A percentile compares a stretch with the other conserved stretches of the same genome.
Evolutionary conservation across 2,888 invertebrate species (phyloP).

Genomic region (Asteroscopus sphinx): DNA sequence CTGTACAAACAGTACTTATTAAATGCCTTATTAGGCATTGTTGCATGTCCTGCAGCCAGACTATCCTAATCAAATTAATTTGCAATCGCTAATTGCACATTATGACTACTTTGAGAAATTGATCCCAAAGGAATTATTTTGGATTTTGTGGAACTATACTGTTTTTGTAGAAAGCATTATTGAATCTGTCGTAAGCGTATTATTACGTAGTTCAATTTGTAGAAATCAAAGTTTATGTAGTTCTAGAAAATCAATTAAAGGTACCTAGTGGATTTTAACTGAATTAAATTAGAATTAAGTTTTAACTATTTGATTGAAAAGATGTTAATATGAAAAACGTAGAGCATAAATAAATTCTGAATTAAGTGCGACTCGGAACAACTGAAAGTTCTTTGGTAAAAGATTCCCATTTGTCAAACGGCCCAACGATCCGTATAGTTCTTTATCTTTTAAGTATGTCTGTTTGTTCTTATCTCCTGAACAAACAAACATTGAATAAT

Average conservation of each 20-base stretch:
- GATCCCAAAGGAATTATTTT: constrained; percentile 16
- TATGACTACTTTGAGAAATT: constrained; percentile 16
- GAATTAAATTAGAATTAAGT: background rate
- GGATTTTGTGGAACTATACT: background rate
- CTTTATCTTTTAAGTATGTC: constrained; percentile 39
- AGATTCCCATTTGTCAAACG: constrained; percentile 37
- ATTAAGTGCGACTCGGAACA: constrained; percentile 7
- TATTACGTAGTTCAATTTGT: too few species aligned
- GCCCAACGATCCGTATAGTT: constrained; percentile 19
- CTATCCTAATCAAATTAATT: background rate
- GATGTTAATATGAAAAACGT: too few species aligned
- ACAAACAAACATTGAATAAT: constrained; percentile 63
- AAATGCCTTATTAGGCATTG: too few species aligned
- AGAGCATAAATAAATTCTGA: background rate
- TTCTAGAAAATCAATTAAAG: too few species aligned
- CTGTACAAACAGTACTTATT: background rate
- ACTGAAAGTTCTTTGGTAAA: constrained; percentile 7
- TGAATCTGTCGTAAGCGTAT: too few species aligned
- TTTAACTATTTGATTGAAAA: background rate
- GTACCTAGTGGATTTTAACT: too few species aligned
- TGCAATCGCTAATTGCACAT: constrained; percentile 8
- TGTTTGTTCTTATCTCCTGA: constrained; percentile 48
- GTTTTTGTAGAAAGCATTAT: too few species aligned
- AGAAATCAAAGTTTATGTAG: too few species aligned
- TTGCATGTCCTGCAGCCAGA: background rate